Conservation (phyloP, 2,888 invertebrate genomes). For the Marronus borbonicus region DNA sequence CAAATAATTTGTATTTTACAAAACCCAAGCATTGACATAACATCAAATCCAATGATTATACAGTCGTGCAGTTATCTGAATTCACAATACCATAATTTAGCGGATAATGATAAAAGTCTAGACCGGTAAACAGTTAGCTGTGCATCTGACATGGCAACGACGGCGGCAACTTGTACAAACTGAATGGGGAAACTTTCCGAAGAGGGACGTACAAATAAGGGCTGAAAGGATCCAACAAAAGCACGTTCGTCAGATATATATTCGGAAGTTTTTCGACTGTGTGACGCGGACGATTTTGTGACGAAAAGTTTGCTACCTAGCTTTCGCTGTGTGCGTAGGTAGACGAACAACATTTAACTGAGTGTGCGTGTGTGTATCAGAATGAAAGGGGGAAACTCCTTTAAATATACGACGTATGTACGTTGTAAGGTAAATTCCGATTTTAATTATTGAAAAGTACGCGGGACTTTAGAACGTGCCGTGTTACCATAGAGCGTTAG, state of each 20-base stretch:
- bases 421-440: too few relatives aligned
- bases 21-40: too few relatives aligned
- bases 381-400: too few relatives aligned
- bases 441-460: too few relatives aligned
- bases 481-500: too few relatives aligned
- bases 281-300: background rate
- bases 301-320: conserved; percentile 1
- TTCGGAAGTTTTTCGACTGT: conserved; percentile 20
- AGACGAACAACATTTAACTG: too few relatives aligned
- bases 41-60: too few relatives aligned
- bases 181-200: conserved; percentile 14
- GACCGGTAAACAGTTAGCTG: conserved; percentile 1
- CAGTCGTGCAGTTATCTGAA: background rate
- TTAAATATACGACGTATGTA: too few relatives aligned
- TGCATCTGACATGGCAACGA: conserved; percentile 10
- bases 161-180: conserved; percentile 16
- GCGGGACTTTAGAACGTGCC: too few relatives aligned
- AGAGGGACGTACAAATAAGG: conserved; percentile 9
- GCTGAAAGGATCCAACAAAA: conserved; percentile 25
- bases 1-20: too few relatives aligned
- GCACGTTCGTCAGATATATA: conserved; percentile 18
- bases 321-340: background rate
- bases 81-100: conserved; percentile 15
- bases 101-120: conserved; percentile 21
- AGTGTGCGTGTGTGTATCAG: too few relatives aligned